Conservation (phyloP, 2,888 invertebrate species). For the Schrankia costaestrigalis region DNA sequence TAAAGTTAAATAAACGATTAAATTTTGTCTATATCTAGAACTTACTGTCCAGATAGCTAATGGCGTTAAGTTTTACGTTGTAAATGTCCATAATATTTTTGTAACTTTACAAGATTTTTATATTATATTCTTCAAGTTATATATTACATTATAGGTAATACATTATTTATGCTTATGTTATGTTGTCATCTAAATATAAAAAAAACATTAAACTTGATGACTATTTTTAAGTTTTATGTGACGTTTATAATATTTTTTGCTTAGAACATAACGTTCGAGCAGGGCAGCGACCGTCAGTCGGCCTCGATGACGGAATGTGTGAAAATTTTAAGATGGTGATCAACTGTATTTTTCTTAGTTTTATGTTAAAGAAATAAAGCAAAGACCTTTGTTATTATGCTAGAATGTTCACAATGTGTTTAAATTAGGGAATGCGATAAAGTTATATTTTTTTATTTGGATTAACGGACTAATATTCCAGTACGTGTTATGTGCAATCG, state of each 20-base stretch:
- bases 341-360: constrained; percentile 66
- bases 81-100: no score
- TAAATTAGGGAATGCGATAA: constrained; percentile 36
- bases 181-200: no score
- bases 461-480: constrained; percentile 48
- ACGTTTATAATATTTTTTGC: constrained; percentile 36
- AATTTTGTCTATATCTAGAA: no score
- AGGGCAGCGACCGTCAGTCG: constrained; percentile 76
- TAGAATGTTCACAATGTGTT: constrained; percentile 45
- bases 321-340: constrained; percentile 78
- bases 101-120: no score
- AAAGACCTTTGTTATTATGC: constrained; percentile 44
- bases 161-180: no score
- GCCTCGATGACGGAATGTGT: constrained; percentile 79
- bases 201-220: background rate
- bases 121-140: no score
- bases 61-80: no score
- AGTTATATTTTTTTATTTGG: constrained; percentile 28
- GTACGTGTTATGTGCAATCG: constrained; percentile 68
- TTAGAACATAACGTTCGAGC: constrained; percentile 35
- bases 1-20: no score
- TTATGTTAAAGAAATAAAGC: constrained; percentile 44
- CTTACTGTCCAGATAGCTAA: no score
- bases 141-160: no score
- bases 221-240: background rate